Conservation (phyloP, 2,888 invertebrate species). For the Heliothis peltigera region DNA sequence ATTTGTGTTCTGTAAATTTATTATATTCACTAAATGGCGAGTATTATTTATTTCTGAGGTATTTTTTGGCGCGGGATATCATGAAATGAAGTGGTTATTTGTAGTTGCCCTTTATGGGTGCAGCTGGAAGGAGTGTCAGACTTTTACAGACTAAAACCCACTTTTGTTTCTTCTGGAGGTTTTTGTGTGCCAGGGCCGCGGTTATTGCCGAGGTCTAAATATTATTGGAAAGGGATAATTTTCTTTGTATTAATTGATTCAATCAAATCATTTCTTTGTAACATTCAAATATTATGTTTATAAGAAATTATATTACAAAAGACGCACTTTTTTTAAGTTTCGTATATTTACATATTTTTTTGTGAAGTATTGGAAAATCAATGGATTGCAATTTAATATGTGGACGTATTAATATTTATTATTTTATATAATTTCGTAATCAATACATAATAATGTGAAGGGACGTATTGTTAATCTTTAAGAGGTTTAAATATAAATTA, state of each 20-base stretch:
- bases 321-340: conserved; percentile 17
- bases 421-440: conserved; percentile 42
- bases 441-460: conserved; percentile 47
- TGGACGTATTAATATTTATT: conserved; percentile 45
- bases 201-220: no score
- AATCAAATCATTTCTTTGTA: background rate
- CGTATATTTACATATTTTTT: background rate
- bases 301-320: background rate
- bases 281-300: background rate
- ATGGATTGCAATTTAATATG: conserved; percentile 21
- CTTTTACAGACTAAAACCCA: no score
- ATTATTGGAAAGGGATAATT: background rate
- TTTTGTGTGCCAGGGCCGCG: no score
- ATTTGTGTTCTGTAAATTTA: no score
- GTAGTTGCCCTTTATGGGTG: no score
- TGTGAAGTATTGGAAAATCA: conserved; percentile 18
- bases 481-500: conserved; percentile 76
- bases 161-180: no score
- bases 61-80: no score
- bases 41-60: no score
- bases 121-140: no score
- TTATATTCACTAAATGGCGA: no score
- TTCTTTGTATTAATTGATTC: no score
- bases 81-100: no score
- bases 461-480: conserved; percentile 75